Conservation (phyloP, 2,888 invertebrate species). For the Atrina japonica region DNA sequence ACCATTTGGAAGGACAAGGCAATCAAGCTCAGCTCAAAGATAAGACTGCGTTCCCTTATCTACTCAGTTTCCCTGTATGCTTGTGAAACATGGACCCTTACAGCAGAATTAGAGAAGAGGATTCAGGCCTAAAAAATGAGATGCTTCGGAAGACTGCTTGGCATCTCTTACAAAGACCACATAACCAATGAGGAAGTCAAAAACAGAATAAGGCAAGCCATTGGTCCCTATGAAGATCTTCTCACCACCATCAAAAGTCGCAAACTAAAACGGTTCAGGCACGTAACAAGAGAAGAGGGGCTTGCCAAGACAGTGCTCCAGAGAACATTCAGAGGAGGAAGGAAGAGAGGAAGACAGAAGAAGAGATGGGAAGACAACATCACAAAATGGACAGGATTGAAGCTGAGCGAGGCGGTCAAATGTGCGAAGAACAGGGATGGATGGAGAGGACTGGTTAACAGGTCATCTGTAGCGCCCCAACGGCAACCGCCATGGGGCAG, state of each 20-base stretch:
- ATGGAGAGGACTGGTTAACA: not conserved
- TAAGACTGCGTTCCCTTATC: constrained; percentile 14
- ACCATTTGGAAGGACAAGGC: constrained; percentile 18
- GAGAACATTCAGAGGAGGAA: not conserved
- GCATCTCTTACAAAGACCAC: constrained; percentile 22
- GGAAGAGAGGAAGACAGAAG: not conserved
- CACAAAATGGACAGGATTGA: constrained; percentile 1
- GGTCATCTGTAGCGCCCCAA: not conserved
- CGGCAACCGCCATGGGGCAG: not conserved
- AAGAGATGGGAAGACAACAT: not conserved
- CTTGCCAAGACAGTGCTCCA: not conserved
- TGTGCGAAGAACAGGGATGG: not conserved
- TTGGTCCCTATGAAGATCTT: constrained; percentile 12
- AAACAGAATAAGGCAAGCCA: constrained; percentile 9
- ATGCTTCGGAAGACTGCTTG: constrained; percentile 9
- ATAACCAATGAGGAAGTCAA: constrained; percentile 14
- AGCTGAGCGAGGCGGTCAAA: not conserved
- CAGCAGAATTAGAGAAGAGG: constrained; percentile 18
- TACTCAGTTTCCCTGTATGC: constrained; percentile 13
- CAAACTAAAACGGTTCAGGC: not conserved
- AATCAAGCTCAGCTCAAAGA: constrained; percentile 17
- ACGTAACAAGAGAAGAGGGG: not conserved
- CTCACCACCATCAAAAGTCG: not conserved
- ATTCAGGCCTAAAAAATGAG: not conserved
- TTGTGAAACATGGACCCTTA: constrained; percentile 25